Conservation (phyloP, 2,113 vertebrate genomes). For the Brevimyrus niger region DNA sequence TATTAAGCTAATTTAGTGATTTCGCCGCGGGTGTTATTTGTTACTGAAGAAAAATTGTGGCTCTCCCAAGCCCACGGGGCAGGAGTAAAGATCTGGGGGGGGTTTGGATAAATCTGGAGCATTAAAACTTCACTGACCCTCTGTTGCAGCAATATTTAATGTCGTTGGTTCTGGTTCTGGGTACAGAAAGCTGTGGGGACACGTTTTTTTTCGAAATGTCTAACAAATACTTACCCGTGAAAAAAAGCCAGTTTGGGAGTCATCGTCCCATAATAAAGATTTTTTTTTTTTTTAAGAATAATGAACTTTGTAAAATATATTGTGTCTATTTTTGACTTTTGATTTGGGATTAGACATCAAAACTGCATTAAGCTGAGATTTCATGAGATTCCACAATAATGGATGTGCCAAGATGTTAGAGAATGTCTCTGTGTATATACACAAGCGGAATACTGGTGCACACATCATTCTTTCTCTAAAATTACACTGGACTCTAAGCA, state of each 20-base stretch:
- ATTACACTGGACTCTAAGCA: not conserved
- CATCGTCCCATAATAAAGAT: not conserved
- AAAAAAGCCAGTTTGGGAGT: not conserved
- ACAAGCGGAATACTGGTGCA: not conserved
- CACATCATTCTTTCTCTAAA: not conserved
- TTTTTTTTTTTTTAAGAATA: not conserved
- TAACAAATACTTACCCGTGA: not conserved
- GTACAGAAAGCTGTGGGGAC: not conserved
- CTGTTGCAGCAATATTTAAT: not conserved
- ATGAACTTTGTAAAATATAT: not conserved
- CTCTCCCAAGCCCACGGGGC: not conserved
- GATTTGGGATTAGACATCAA: not conserved
- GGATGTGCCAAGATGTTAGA: not conserved
- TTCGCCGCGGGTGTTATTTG: not conserved
- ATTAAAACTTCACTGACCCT: conserved; percentile 4
- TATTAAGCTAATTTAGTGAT: not conserved
- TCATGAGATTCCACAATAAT: not conserved
- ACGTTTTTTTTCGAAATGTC: not conserved
- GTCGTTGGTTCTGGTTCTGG: not conserved
- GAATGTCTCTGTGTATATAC: not conserved
- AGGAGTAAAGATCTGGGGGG: not conserved
- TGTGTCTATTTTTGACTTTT: not conserved
- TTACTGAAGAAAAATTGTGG: not conserved
- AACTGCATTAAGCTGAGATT: not conserved
- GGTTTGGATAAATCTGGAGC: not conserved